phyloP scores from a whole-genome alignment of 2,797 vertebrate genomes.

The Cryptoprocta ferox region DNA sequence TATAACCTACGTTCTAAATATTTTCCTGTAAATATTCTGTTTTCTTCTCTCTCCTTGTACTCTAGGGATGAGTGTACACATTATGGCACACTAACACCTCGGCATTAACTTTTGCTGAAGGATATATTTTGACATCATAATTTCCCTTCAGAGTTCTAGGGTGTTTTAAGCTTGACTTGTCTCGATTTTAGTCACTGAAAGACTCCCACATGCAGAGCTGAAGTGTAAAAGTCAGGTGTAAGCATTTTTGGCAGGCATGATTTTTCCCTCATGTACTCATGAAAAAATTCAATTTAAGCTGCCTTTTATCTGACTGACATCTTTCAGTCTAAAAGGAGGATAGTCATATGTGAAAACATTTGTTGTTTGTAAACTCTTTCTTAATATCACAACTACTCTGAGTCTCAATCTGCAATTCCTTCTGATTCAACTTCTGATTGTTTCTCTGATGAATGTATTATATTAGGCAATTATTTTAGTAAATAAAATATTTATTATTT shows the following conservation, averaged over 20 bases:
- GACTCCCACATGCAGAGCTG: conserved; percentile 57
- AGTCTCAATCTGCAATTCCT: background rate
- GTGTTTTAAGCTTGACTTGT: conserved; percentile 38
- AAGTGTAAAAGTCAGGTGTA: conserved; percentile 65
- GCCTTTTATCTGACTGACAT: background rate
- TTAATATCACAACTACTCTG: background rate
- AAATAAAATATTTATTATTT: background rate
- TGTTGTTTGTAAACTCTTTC: conserved; percentile 43
- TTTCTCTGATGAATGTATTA: background rate
- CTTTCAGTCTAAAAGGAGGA: conserved; percentile 35
- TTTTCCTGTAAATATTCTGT: background rate
- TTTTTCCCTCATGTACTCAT: background rate
- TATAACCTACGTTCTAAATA: background rate
- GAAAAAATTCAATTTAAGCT: background rate
- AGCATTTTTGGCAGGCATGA: conserved; percentile 33
- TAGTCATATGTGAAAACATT: background rate
- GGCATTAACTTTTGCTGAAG: conserved; percentile 31
- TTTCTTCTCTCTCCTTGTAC: background rate
- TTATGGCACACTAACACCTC: background rate
- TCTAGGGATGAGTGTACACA: background rate
- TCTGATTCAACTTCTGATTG: background rate
- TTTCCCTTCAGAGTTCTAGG: background rate
- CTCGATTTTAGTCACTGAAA: conserved; percentile 63
- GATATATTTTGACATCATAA: conserved; percentile 29
- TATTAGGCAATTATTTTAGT: background rate